Evolutionary conservation across 1,140 invertebrate species (phyloP).

Genomic region (Piezodorus guildinii): DNA sequence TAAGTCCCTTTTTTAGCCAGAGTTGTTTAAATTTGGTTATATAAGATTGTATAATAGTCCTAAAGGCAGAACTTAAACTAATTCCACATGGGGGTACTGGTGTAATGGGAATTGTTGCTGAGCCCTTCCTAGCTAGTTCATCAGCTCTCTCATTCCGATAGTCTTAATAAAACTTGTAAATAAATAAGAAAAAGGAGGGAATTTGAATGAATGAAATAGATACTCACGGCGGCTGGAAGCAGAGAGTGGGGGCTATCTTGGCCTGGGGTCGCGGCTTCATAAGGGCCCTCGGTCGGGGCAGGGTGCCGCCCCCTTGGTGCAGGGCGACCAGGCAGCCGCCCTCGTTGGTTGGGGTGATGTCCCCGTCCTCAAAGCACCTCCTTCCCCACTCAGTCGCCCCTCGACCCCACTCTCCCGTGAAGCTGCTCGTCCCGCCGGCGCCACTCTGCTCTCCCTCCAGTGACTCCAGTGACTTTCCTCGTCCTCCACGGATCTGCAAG

Average conservation of each 20-base stretch:
- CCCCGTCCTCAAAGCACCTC: slow-evolving; percentile 72
- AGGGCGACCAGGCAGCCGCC: slow-evolving; percentile 42
- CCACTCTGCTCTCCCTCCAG: slow-evolving; percentile 49
- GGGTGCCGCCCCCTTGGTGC: slow-evolving; percentile 65
- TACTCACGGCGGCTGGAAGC: not conserved
- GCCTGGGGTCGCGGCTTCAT: slow-evolving; percentile 58
- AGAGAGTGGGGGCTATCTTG: slow-evolving; percentile 3
- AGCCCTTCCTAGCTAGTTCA: no score
- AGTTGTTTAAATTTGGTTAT: no score
- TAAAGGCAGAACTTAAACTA: no score
- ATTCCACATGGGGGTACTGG: no score
- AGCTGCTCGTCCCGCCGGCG: slow-evolving; percentile 29
- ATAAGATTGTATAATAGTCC: no score
- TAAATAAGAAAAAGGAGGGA: no score
- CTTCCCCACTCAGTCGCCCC: slow-evolving; percentile 56
- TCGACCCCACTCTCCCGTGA: slow-evolving; percentile 39
- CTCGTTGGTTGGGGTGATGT: slow-evolving; percentile 79
- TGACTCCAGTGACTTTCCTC: slow-evolving; percentile 72
- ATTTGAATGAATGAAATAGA: no score
- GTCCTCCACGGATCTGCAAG: slow-evolving; percentile 46
- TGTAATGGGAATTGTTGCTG: no score
- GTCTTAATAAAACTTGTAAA: no score
- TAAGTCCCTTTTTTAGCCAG: no score
- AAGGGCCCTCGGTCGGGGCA: slow-evolving; percentile 66
- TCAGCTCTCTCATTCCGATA: no score